Conservation (phyloP, 2,113 vertebrate genomes). For the Galeopterus variegatus region DNA sequence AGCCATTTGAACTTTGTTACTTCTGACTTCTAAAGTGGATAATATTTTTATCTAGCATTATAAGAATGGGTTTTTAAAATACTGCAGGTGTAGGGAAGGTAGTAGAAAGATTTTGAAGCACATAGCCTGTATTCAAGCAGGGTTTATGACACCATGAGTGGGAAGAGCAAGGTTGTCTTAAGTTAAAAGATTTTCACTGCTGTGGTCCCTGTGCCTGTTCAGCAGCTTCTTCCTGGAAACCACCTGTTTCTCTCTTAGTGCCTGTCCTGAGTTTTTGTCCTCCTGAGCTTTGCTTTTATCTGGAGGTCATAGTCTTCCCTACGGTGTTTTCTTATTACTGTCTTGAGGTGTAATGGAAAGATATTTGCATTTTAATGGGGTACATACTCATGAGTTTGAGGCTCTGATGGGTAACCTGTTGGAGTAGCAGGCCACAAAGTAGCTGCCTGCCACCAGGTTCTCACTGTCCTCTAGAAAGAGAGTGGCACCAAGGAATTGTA, state of each 20-base stretch:
- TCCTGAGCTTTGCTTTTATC: background rate
- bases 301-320: background rate
- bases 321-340: background rate
- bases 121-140: background rate
- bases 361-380: background rate
- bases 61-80: background rate
- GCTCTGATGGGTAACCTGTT: background rate
- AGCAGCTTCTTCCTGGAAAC: background rate
- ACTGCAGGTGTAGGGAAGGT: background rate
- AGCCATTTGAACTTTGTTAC: constrained; percentile 17
- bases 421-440: background rate
- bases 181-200: background rate
- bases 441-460: background rate
- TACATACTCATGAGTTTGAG: background rate
- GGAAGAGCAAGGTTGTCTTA: background rate
- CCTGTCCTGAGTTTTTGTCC: background rate
- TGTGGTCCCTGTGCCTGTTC: background rate
- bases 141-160: background rate
- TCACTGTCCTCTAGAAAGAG: background rate
- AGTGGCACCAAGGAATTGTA: background rate
- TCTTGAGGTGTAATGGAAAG: background rate
- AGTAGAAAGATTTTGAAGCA: constrained; percentile 3
- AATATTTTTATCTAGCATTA: background rate
- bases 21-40: background rate
- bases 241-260: background rate